Conservation (phyloP, 2,888 invertebrate genomes). For the Omphaloscelis lunosa region DNA sequence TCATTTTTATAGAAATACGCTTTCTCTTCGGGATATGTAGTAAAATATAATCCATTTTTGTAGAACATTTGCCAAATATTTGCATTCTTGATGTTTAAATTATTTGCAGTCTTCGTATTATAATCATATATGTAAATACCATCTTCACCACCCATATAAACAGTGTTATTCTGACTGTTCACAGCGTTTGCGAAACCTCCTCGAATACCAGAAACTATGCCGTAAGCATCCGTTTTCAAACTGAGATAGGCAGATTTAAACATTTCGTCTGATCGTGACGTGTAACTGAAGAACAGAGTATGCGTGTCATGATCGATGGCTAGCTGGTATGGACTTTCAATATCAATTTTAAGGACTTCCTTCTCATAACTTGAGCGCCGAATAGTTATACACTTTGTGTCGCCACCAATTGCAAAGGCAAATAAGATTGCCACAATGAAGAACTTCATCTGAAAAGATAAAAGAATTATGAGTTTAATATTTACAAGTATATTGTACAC, state of each 20-base stretch:
- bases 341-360: slow-evolving; percentile 69
- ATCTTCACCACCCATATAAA: slow-evolving; percentile 80
- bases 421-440: slow-evolving; percentile 50
- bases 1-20: slow-evolving; percentile 68
- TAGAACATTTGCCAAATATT: slow-evolving; percentile 85
- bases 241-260: slow-evolving; percentile 78
- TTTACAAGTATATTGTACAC: not conserved
- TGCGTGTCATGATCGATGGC: slow-evolving; percentile 81
- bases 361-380: slow-evolving; percentile 54
- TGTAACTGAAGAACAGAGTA: slow-evolving; percentile 81
- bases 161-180: slow-evolving; percentile 71
- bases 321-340: slow-evolving; percentile 79
- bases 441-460: slow-evolving; percentile 70
- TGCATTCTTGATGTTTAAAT: slow-evolving; percentile 63
- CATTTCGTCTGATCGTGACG: slow-evolving; percentile 48
- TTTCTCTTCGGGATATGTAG: slow-evolving; percentile 74
- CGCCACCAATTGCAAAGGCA: slow-evolving; percentile 40
- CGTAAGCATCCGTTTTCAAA: slow-evolving; percentile 75
- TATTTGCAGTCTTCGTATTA: slow-evolving; percentile 70
- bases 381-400: slow-evolving; percentile 38
- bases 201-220: slow-evolving; percentile 71
- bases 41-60: slow-evolving; percentile 78
- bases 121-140: slow-evolving; percentile 80
- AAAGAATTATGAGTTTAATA: slow-evolving; percentile 1
- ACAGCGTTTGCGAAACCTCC: slow-evolving; percentile 81